Evolutionary conservation across 2,888 invertebrate genomes (phyloP), one percentile per base, ranked within the genome.

Genomic region (Nomada flava): DNA sequence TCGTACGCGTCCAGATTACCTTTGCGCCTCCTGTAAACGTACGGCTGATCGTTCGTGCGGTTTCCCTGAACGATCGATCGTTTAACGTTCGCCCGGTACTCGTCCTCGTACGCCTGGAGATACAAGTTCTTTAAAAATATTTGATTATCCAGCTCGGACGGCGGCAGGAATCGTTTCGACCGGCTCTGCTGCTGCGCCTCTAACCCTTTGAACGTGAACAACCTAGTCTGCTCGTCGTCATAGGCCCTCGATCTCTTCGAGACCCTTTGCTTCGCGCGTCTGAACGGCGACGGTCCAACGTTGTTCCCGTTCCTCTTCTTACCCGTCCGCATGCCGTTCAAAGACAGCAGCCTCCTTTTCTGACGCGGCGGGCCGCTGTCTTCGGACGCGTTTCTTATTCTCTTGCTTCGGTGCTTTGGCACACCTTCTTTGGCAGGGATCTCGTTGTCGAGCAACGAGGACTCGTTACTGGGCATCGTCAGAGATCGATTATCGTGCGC

Each of bases 61-160:
- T 85, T 79, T 9, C 47, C 73, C 42, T 63, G 76, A 2, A 42
- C 77, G 72, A 92, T 88, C 76, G 93, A 93, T 82, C 93, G 93
- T 88, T 92, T 92, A 20, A 93, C 92, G 88, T 93, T 93, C 76
- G 92, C 91, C 83, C 91, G 91, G 87, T 94, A 93, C 84, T 91
- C 92, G 69, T 92, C 91, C 84, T 93, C 93, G 86, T 92, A 93
- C 78, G 92, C 92, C 75, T 91, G 90, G 53, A 93, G 90, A 90
- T 93, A 93, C 76, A 93, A 89, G 87, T 93, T 92, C 83, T 93
- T 93, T 53, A 93, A 89, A 75, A 91, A 91, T 82, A 91, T 93
- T 92, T 93, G 93, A 91, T 92, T 93, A 89, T 92, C 92, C 75
- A 92, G 88, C 89, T 93, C 92, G 36, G 90, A 90, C 23, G 82